phyloP scores from a whole-genome alignment of 2,113 vertebrate genomes.

The Lagopus muta region DNA sequence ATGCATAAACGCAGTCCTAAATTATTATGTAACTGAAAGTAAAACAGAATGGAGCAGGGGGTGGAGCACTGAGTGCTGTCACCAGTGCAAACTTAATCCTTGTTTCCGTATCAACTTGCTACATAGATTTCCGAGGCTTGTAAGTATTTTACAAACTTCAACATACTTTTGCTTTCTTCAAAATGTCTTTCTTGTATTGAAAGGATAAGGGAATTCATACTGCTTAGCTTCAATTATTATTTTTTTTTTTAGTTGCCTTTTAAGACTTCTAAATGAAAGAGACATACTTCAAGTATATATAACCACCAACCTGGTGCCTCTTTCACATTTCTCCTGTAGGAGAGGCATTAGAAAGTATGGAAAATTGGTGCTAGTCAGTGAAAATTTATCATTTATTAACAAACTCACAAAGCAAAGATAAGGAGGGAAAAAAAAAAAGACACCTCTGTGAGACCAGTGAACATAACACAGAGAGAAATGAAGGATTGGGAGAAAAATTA shows the following conservation, averaged over 20 bases:
- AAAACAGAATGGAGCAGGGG: conserved; percentile 25
- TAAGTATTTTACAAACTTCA: conserved; percentile 54
- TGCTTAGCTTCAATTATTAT: not conserved
- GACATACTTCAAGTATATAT: not conserved
- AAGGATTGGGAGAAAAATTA: not conserved
- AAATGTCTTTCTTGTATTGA: not conserved
- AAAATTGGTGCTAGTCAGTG: not conserved
- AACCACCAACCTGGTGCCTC: not conserved
- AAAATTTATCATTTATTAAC: not conserved
- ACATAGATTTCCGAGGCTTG: not conserved
- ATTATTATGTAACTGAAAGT: conserved; percentile 52
- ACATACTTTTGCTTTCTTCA: not conserved
- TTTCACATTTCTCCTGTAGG: not conserved
- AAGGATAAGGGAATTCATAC: not conserved
- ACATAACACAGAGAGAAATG: not conserved
- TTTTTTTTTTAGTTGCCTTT: not conserved
- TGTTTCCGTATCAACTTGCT: not conserved
- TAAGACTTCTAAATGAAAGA: not conserved
- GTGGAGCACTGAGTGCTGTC: conserved; percentile 33
- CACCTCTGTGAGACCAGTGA: not conserved
- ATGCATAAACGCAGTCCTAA: not conserved
- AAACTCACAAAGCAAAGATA: not conserved
- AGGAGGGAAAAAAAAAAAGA: not conserved
- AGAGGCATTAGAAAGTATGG: not conserved
- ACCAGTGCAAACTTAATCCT: not conserved